phyloP scores from a whole-genome alignment of 2,797 vertebrate species.

The Epinephelus coioides region DNA sequence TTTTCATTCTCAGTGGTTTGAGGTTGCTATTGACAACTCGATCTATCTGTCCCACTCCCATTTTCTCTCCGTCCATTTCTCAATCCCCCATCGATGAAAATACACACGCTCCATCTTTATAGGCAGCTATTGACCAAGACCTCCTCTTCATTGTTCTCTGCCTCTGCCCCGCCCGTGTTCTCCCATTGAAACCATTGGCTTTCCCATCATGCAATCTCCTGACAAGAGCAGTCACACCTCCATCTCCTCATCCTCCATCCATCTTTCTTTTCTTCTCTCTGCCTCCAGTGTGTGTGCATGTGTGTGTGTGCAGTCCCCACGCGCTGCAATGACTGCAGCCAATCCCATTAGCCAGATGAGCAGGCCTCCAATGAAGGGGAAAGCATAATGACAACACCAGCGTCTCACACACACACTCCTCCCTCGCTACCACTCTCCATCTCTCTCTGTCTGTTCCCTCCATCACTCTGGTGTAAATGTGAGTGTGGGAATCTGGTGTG shows the following conservation, averaged over 20 bases:
- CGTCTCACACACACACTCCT: conserved; percentile 37
- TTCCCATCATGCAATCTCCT: conserved; percentile 41
- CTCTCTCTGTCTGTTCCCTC: conserved; percentile 37
- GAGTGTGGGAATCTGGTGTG: not conserved
- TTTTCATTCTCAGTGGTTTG: conserved; percentile 23
- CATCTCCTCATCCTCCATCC: conserved; percentile 29
- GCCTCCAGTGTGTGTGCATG: conserved; percentile 9
- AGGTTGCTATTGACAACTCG: conserved; percentile 36
- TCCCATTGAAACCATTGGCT: conserved; percentile 20
- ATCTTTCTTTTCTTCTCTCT: conserved; percentile 34
- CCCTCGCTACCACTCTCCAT: conserved; percentile 10
- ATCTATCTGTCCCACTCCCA: conserved; percentile 11
- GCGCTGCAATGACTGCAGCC: conserved; percentile 67
- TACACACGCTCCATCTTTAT: conserved; percentile 1
- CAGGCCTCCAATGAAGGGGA: conserved; percentile 78
- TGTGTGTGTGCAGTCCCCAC: conserved; percentile 34
- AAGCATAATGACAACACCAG: conserved; percentile 79
- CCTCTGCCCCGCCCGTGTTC: conserved; percentile 16
- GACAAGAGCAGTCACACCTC: conserved; percentile 51
- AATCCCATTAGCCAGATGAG: conserved; percentile 85
- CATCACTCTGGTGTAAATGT: conserved; percentile 45
- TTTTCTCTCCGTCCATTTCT: conserved; percentile 27
- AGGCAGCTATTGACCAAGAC: conserved; percentile 31
- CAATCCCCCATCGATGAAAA: conserved; percentile 10
- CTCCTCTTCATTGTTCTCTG: conserved; percentile 11